These are phyloP conservation scores for Apodemus sylvaticus DNA, from an alignment of 2,113 vertebrate genomes.

Conservation along the genomic window DNA sequence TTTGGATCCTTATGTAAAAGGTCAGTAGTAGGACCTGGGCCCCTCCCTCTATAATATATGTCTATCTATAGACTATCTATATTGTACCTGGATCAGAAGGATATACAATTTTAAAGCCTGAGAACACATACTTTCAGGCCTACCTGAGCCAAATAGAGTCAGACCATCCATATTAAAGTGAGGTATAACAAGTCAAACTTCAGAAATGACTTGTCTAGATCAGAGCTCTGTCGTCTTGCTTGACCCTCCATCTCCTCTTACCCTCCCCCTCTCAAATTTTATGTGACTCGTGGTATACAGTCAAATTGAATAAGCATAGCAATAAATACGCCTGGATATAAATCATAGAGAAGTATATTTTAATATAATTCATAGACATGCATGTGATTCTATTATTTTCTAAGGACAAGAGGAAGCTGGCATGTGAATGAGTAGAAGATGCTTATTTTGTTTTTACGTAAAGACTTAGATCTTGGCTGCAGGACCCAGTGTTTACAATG, in stretches of 20 bases:
- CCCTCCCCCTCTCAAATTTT: neutral
- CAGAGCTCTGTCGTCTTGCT: neutral
- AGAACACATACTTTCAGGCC: neutral
- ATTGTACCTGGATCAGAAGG: neutral
- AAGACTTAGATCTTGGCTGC: neutral
- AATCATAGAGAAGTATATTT: neutral
- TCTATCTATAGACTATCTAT: neutral
- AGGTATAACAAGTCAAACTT: neutral
- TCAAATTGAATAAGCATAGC: neutral
- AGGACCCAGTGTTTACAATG: neutral
- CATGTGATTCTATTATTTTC: neutral
- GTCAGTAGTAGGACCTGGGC: neutral
- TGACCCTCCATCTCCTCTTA: no score
- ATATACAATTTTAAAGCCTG: neutral
- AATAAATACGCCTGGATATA: no score
- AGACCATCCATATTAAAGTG: neutral
- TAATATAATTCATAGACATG: neutral
- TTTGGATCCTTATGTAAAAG: neutral
- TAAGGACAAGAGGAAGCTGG: neutral
- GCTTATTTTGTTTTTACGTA: neutral
- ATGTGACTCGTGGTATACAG: neutral
- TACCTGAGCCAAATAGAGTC: neutral
- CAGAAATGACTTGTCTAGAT: neutral
- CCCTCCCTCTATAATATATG: accelerated
- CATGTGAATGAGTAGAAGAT: neutral